phyloP scores from a whole-genome alignment of 2,797 vertebrate species.

The Cheracebus regulus region DNA sequence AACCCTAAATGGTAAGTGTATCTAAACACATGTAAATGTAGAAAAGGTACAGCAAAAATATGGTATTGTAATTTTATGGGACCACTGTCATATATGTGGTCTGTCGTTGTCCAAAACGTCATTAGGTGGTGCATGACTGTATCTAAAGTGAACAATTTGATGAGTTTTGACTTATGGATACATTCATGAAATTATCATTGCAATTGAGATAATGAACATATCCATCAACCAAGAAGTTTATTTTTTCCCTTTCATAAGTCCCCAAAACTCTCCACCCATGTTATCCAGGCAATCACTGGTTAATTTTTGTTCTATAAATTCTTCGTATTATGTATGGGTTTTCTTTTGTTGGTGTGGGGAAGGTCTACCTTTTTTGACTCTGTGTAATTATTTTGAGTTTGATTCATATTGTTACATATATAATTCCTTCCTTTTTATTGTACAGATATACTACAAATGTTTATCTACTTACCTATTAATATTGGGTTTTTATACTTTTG shows the following conservation, averaged over 20 bases:
- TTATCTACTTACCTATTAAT: background rate
- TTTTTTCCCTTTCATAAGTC: background rate
- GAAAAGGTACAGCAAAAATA: background rate
- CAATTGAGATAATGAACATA: background rate
- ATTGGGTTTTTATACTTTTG: background rate
- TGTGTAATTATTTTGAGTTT: background rate
- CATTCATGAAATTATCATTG: background rate
- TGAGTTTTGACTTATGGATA: background rate
- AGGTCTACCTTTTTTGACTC: background rate
- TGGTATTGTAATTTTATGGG: background rate
- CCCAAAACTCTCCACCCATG: fast-evolving
- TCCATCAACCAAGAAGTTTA: background rate
- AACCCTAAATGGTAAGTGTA: background rate
- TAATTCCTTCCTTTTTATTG: background rate
- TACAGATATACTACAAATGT: background rate
- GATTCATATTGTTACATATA: background rate
- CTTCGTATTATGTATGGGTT: background rate
- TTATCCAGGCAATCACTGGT: background rate
- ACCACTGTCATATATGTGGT: background rate
- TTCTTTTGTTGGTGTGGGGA: background rate
- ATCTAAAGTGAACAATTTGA: background rate
- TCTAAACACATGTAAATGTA: background rate
- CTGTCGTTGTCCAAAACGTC: background rate
- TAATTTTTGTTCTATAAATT: background rate
- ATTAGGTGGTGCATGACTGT: background rate